Conservation (phyloP, 2,888 invertebrate genomes). For the Lasioglossum morio region DNA sequence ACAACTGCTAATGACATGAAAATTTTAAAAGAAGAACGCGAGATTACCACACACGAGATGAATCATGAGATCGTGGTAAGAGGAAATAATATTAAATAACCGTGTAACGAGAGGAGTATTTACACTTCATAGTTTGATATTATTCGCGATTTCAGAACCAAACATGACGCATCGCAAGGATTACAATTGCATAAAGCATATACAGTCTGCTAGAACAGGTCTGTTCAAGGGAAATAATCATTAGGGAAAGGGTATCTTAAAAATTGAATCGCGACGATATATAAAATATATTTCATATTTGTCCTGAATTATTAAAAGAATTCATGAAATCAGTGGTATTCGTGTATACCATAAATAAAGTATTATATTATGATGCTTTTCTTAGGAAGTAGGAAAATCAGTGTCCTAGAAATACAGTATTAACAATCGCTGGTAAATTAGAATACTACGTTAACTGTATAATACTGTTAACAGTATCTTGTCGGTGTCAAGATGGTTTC, state of each 20-base stretch:
- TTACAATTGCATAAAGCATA: slow-evolving; percentile 18
- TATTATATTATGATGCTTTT: background rate
- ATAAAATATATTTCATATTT: background rate
- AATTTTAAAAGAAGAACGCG: background rate
- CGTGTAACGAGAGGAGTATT: slow-evolving; percentile 10
- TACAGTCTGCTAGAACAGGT: background rate
- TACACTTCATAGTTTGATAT: slow-evolving; percentile 20
- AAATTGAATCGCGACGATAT: background rate
- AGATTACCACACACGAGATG: background rate
- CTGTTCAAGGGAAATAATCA: background rate
- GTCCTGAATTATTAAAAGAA: background rate
- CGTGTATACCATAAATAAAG: background rate
- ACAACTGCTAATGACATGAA: slow-evolving; percentile 20
- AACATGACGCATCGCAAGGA: slow-evolving; percentile 15
- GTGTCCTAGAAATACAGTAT: background rate
- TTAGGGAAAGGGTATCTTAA: background rate
- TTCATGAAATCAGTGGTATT: background rate
- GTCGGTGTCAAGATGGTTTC: no score
- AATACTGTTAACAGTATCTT: no score
- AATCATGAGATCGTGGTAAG: background rate
- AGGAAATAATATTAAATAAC: slow-evolving; percentile 13
- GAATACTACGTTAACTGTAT: background rate
- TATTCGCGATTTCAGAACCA: slow-evolving; percentile 8
- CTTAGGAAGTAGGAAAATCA: background rate
- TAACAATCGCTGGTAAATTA: background rate